Evolutionary conservation across 2,797 vertebrate species (phyloP), one percentile per base, ranked within the genome.

Genomic region (Oreortyx pictus): DNA sequence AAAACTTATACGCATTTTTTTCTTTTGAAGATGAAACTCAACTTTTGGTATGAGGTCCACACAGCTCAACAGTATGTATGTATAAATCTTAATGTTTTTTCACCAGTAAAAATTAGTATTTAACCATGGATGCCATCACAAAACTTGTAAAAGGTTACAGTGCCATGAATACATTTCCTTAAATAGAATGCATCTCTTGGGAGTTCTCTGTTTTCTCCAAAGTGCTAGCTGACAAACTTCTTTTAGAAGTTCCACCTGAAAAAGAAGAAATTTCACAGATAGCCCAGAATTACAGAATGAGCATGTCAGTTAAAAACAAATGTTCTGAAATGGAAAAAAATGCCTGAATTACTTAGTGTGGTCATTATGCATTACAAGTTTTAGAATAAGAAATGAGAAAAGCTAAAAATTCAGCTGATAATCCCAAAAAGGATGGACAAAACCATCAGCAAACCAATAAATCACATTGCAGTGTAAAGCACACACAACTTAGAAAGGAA

Each of bases 231-330:
- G 66, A 68, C 49, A 89, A 75, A 17, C 11, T 54, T 92, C 88
- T 84, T 95, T 74, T 77, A 37, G 31, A 92, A 88, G 72, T 41
- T 82, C 75, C 60, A 93, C 84, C 97, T 97, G 94, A 46, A 95
- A 97, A 62, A 94, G 47, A 97, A 95, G 22, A 87, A 76, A 64
- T 80, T 90, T 33, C 57, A 76, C 84, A 83, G 89, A 47, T 43
- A 90, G 37, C 13, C 22, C 52, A 66, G 31, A 0, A 89, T n/a
- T 88, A 52, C 49, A 71, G 19, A n/a, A 74, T 41, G 10, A 80
- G 64, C 20, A 68, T 1, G 4, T 2, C 64, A 62, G 74, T 74
- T 65, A 49, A 79, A 14, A 85, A 60, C 37, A 57, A 56, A 33
- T 41, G 24, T 11, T 94, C 67, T 19, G 24, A 84, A 92, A 82